Base-by-base conservation (phyloP, 2,113 vertebrate genomes). In the Hiodon tergisus region DNA sequence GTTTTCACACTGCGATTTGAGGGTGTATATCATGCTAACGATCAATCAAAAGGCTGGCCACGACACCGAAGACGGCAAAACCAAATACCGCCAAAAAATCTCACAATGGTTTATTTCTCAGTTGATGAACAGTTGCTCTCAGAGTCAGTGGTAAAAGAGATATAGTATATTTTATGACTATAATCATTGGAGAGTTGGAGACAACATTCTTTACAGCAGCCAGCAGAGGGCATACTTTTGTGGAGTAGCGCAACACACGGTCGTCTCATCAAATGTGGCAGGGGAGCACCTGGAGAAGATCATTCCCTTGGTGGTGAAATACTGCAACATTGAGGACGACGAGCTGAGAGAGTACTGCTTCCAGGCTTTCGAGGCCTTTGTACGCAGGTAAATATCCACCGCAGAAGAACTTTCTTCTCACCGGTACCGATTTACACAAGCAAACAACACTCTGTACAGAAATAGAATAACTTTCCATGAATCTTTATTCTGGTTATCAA, bases 321-420 rank as follows among this genome's bases (percentile, higher is more conserved):
- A 95, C 85, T 96, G 93, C 76, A 86, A 83, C 0, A 88, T 95
- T 79, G 95, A 97, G 63, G 96, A 98, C 2, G 96, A 98, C 0
- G 96, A 98, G 82, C 89, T 98, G 62, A 90, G 93, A 1, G 96
- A 98, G 75, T 94, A 94, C 76, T 98, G 96, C 85, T 94, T 98
- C 75, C 95, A 98, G 82, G 95, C 95, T 50, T 93, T 96, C 0
- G 95, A 98, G 83, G 95, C 95, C 50, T 98, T 98, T 46, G 88
- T 97, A 77, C 90, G 91, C 84, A 95, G 93, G 95, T 94, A 81
- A 65, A 86, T 8, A 7, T 52, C 46, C 11, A 58, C 46, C 5
- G 5, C 17, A 1, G 58, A 11, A 16, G 14, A 14, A 48, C 11
- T 13, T 60, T 50, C 14, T 62, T 31, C 31, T 31, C 31, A 31